Evolutionary conservation across 2,113 vertebrate species (phyloP).

Genomic region (Microcebus lehilahytsara): DNA sequence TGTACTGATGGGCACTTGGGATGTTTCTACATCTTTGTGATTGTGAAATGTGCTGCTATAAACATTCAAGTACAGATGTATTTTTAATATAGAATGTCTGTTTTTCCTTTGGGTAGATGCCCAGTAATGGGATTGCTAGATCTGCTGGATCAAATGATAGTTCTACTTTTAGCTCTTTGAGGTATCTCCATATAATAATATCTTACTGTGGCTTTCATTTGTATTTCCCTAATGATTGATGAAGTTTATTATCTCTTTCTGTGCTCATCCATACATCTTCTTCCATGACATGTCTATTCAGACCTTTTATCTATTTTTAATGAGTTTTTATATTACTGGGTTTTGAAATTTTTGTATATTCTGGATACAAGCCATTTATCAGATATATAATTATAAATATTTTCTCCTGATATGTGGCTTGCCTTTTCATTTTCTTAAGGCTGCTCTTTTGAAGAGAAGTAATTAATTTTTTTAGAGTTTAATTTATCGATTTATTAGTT

Average conservation of each 20-base stretch:
- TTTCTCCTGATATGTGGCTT: neutral
- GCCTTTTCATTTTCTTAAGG: neutral
- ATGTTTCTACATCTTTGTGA: too few relatives aligned
- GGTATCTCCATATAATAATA: neutral
- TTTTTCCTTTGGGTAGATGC: too few relatives aligned
- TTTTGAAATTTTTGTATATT: neutral
- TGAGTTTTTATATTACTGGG: neutral
- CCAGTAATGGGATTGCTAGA: too few relatives aligned
- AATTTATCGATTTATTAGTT: neutral
- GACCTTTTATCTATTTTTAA: neutral
- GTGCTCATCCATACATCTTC: neutral
- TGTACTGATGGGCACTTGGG: too few relatives aligned
- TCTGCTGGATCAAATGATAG: too few relatives aligned
- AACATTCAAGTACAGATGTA: too few relatives aligned
- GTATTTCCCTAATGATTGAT: neutral
- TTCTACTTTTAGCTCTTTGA: too few relatives aligned
- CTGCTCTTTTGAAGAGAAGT: neutral
- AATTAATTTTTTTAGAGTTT: neutral
- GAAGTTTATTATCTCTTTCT: neutral
- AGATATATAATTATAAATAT: neutral
- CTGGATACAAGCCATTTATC: neutral
- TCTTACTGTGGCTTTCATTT: neutral
- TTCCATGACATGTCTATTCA: neutral
- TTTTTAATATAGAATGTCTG: too few relatives aligned
- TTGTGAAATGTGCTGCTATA: too few relatives aligned